A percentile compares a stretch with the other conserved stretches of the same genome.
phyloP scores from a whole-genome alignment of 2,888 invertebrate species.

The Melipona beecheii region DNA sequence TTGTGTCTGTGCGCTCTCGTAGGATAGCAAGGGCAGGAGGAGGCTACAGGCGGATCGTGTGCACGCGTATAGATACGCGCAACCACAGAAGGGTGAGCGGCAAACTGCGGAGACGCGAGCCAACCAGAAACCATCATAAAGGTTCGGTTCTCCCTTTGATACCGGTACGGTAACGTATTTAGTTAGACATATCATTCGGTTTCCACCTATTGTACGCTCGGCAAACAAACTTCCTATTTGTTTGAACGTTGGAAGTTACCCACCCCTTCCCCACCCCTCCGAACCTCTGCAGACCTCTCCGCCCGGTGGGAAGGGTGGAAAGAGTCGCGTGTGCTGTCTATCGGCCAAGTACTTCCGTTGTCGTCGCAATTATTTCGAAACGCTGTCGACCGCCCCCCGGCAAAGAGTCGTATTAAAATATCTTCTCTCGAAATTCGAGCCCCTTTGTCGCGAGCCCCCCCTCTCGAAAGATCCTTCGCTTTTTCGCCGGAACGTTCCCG shows the following conservation, averaged over 20 bases:
- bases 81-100: slow-evolving; percentile 76
- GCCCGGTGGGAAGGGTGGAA: slow-evolving; percentile 51
- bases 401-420: slow-evolving; percentile 50
- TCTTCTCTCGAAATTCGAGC: slow-evolving; percentile 39
- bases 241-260: slow-evolving; percentile 77
- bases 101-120: slow-evolving; percentile 78
- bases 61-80: slow-evolving; percentile 37
- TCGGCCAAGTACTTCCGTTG: slow-evolving; percentile 57
- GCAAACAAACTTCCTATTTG: slow-evolving; percentile 83
- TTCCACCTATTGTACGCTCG: slow-evolving; percentile 81
- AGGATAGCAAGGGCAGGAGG: slow-evolving; percentile 51
- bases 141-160: slow-evolving; percentile 83
- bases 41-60: slow-evolving; percentile 34
- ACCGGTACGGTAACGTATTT: slow-evolving; percentile 80
- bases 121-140: slow-evolving; percentile 82
- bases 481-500: slow-evolving; percentile 3
- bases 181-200: slow-evolving; percentile 84
- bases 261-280: slow-evolving; percentile 22
- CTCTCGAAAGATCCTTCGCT: slow-evolving; percentile 19
- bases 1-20: slow-evolving; percentile 44
- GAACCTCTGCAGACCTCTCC: slow-evolving; percentile 43
- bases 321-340: slow-evolving; percentile 62
- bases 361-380: slow-evolving; percentile 73
- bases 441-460: slow-evolving; percentile 30
- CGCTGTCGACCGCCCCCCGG: slow-evolving; percentile 42